Evolutionary conservation across 2,113 vertebrate genomes (phyloP).

Genomic region (Limnothrissa miodon): DNA sequence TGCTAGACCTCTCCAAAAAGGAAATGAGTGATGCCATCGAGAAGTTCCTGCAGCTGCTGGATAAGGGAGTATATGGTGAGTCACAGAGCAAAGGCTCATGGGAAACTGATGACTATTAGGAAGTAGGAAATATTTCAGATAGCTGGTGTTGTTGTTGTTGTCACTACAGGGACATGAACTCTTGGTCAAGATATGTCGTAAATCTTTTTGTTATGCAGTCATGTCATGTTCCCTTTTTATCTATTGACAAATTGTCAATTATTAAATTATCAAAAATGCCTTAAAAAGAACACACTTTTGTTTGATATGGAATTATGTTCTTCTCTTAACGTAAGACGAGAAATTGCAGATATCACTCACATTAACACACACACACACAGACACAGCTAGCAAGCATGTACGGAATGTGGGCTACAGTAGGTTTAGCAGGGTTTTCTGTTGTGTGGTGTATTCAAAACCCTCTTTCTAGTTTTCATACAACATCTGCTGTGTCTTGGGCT

Average conservation of each 20-base stretch:
- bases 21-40: constrained; percentile 78
- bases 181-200: background rate
- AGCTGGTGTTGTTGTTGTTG: background rate
- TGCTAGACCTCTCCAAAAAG: constrained; percentile 79
- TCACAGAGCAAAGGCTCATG: background rate
- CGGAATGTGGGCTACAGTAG: background rate
- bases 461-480: background rate
- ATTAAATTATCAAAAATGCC: background rate
- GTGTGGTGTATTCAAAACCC: background rate
- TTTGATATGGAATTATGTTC: too few species aligned
- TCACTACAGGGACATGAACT: background rate
- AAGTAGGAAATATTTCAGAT: background rate
- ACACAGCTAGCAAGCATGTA: background rate
- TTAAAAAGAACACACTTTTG: too few species aligned
- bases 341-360: background rate
- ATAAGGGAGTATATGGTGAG: constrained; percentile 82
- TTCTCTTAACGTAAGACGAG: too few species aligned
- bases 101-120: background rate
- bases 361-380: background rate
- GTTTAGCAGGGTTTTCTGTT: background rate
- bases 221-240: background rate
- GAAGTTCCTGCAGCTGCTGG: constrained; percentile 77
- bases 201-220: background rate
- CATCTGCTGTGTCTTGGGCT: background rate
- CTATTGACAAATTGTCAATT: background rate